Percentiles rank a stretch among this genome's conserved stretches.
phyloP scores from a whole-genome alignment of 1,140 invertebrate species.

The Myzus persicae region DNA sequence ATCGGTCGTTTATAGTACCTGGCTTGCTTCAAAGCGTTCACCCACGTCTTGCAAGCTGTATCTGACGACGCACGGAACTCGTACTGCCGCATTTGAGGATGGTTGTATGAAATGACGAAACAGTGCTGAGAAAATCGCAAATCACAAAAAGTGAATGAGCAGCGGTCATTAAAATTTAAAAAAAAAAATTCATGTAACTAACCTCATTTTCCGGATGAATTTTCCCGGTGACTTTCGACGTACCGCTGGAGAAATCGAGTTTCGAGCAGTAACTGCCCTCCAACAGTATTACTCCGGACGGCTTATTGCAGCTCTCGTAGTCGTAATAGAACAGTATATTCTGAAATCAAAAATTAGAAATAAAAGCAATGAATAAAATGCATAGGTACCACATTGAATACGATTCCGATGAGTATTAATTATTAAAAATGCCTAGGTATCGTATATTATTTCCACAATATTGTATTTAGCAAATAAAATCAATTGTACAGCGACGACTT shows the following conservation, averaged over 20 bases:
- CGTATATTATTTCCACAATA: background rate
- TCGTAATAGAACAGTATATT: slow-evolving; percentile 94
- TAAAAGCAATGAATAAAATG: background rate
- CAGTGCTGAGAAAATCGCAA: slow-evolving; percentile 74
- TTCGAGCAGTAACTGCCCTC: slow-evolving; percentile 92
- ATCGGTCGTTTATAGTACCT: slow-evolving; percentile 71
- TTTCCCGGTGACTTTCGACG: slow-evolving; percentile 41
- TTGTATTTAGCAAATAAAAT: background rate
- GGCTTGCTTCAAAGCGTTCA: slow-evolving; percentile 85
- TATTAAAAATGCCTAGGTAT: background rate
- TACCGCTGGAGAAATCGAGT: slow-evolving; percentile 60
- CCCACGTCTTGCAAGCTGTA: slow-evolving; percentile 87
- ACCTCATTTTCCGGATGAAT: slow-evolving; percentile 54
- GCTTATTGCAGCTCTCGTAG: slow-evolving; percentile 76
- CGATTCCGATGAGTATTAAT: background rate
- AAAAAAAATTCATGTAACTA: background rate
- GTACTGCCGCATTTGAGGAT: slow-evolving; percentile 87
- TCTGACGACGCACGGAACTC: slow-evolving; percentile 85
- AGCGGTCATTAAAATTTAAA: background rate
- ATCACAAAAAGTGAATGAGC: background rate
- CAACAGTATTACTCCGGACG: slow-evolving; percentile 83
- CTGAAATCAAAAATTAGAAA: slow-evolving; percentile 65
- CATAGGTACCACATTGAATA: background rate
- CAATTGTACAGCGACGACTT: background rate
- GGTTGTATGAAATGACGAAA: slow-evolving; percentile 87